Evolutionary conservation across 2,113 vertebrate genomes (phyloP).

Genomic region (Colistium nudipinnis): DNA sequence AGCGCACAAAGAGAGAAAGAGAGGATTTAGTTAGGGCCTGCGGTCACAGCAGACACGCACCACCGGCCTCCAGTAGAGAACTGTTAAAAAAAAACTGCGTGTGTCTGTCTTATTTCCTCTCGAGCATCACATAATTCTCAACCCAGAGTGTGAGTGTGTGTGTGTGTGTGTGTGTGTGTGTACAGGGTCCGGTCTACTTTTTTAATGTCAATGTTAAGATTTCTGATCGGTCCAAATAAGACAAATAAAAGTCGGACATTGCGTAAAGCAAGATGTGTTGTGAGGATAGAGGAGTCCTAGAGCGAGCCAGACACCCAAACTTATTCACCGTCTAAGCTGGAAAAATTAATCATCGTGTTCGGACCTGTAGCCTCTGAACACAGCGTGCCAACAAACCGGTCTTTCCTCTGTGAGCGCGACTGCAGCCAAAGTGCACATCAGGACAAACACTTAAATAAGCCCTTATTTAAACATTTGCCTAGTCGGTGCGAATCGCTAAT

Average conservation of each 20-base stretch:
- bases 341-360: slow-evolving; percentile 73
- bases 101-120: slow-evolving; percentile 29
- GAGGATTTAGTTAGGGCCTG: slow-evolving; percentile 69
- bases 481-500: not conserved
- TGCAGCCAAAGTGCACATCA: slow-evolving; percentile 37
- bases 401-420: slow-evolving; percentile 54
- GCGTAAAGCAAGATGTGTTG: not conserved
- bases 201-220: too few relatives aligned
- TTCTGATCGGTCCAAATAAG: too few relatives aligned
- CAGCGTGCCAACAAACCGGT: slow-evolving; percentile 73
- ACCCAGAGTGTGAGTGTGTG: not conserved
- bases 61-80: slow-evolving; percentile 68
- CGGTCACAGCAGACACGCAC: slow-evolving; percentile 80
- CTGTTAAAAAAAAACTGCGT: slow-evolving; percentile 57
- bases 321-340: slow-evolving; percentile 44
- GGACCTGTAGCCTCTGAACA: slow-evolving; percentile 69
- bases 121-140: not conserved
- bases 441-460: slow-evolving; percentile 27
- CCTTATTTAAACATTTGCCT: slow-evolving; percentile 37
- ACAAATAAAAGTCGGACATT: too few relatives aligned
- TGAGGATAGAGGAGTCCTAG: not conserved
- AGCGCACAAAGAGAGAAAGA: not conserved
- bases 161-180: not conserved
- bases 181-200: too few relatives aligned
- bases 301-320: slow-evolving; percentile 43